Evolutionary conservation across 2,113 vertebrate genomes (phyloP).

Genomic region (Sphaerodactylus townsendi): DNA sequence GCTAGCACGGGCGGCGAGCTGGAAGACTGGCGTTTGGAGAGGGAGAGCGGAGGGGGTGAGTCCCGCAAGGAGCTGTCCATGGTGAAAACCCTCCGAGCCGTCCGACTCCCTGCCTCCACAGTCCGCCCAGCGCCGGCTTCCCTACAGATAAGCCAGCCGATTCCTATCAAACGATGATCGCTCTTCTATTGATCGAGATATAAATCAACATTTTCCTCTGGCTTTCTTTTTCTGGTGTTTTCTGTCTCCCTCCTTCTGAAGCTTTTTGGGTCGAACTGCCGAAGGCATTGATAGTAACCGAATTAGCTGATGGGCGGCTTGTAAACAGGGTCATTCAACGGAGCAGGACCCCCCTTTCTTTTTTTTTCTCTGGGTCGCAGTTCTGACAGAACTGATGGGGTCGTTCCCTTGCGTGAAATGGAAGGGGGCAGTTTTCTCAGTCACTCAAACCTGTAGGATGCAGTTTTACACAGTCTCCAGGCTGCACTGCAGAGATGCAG

Average conservation of each 20-base stretch:
- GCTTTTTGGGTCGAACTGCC: background rate
- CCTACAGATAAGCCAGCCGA: background rate
- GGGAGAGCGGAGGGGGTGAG: background rate
- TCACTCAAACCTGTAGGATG: background rate
- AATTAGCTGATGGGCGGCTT: background rate
- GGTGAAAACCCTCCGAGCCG: background rate
- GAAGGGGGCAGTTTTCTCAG: background rate
- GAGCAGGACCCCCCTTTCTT: background rate
- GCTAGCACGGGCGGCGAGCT: constrained; percentile 23
- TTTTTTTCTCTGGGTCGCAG: background rate
- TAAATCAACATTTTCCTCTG: background rate
- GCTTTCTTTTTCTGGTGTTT: background rate
- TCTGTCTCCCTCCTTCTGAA: background rate
- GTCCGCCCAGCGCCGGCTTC: background rate
- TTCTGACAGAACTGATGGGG: background rate
- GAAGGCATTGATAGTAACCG: too few species aligned
- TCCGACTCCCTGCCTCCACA: background rate
- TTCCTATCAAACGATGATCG: background rate
- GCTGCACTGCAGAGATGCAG: background rate
- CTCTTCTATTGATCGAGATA: too few species aligned
- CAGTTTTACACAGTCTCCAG: background rate
- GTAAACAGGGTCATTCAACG: background rate
- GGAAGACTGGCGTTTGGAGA: background rate
- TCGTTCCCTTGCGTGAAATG: background rate
- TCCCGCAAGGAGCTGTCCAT: constrained; percentile 25